Evolutionary conservation across 2,797 vertebrate species (phyloP), one percentile per base, ranked within the genome.

Genomic region (Molossus alvarezi): DNA sequence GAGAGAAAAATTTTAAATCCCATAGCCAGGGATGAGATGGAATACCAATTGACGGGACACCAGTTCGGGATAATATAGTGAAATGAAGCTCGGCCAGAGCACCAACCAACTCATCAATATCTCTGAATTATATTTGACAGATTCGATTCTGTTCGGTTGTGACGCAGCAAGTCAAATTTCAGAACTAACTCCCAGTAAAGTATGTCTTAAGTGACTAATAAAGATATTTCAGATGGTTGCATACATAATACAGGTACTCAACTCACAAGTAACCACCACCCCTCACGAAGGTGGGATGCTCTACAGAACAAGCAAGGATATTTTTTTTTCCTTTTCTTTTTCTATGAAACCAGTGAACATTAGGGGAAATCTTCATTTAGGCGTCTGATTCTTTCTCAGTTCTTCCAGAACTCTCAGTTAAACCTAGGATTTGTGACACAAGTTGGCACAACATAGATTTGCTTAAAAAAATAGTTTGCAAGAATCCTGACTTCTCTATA

Each of bases 1-100:
- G 27, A 96, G 60, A 45, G 75, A 91, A 79, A 88, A 93, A 77
- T 96, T 94, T 95, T 51, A 33, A 96, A 96, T 67, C 58, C 33
- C 80, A 79, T 25, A 83, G 58, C 15, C 37, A 58, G 62, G 55
- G 51, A 8, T 93, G 95, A 97, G 69, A 95, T 37, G n/a, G 95
- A 97, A 85, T 82, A 67, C 2, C 53, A 95, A 93, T 75, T 95
- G 95, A 5, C 67, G 8, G 69, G 80, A 91, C 97, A 73, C 92
- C 73, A 77, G 73, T 67, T 91, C 62, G 18, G 23, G 64, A 89
- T n/a, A 80, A 27, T 69, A 27, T 9, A 23, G 94, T 18, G 84
- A 95, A 69, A 57, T 91, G 58, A 72, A 92, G 25, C 48, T 88
- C 79, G 83, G 96, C 92, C 60, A 13, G 90, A 73, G 18, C 21